Base-by-base conservation (phyloP, 1,140 invertebrate species). In the Drosophila jambulina region DNA sequence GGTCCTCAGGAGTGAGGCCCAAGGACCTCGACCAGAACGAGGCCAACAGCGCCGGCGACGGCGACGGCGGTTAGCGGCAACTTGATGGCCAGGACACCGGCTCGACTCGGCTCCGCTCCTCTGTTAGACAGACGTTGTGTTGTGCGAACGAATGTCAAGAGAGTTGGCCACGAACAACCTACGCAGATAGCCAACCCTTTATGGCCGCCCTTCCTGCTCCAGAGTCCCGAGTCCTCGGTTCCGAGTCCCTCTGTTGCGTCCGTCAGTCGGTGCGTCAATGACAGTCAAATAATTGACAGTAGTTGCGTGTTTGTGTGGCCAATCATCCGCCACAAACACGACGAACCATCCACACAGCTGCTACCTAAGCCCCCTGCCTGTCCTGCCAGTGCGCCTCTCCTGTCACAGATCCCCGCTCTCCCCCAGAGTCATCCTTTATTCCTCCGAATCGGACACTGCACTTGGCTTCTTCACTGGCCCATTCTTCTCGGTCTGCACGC, bases 211-310 rank as follows among this genome's bases (percentile, higher is more conserved):
- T 43, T 60, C 59, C 54, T 40, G 45, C 12, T 23, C 12, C 43
- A 7, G 19, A 10, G 15, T n/a, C 29, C 54, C 34, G 46, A n/a
- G 45, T 48, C 27, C 45, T n/a, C n/a, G 13, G 27, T 15, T 42
- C 51, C 3, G 34, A 46, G 42, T 59, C 63, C 84, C 71, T 80
- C 71, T 46, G 60, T 80, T 70, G 69, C 61, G 77, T 71, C 84
- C 72, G 85, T 79, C 84, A 67, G 84, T 49, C 84, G 82, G 63
- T 90, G 85, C 84, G 81, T 88, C 85, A 90, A 83, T 86, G 87
- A 83, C 87, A 87, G 87, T 91, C 80, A 83, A 86, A 91, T 91
- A 91, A 91, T 87, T 91, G 87, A 91, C 87, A 91, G 87, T 91
- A 91, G 87, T 91, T 91, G 87, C 87, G 87, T 91, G 87, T 91